These are phyloP conservation scores for Urocolius indicus DNA, from an alignment of 2,113 vertebrate genomes.

Conservation along the genomic window DNA sequence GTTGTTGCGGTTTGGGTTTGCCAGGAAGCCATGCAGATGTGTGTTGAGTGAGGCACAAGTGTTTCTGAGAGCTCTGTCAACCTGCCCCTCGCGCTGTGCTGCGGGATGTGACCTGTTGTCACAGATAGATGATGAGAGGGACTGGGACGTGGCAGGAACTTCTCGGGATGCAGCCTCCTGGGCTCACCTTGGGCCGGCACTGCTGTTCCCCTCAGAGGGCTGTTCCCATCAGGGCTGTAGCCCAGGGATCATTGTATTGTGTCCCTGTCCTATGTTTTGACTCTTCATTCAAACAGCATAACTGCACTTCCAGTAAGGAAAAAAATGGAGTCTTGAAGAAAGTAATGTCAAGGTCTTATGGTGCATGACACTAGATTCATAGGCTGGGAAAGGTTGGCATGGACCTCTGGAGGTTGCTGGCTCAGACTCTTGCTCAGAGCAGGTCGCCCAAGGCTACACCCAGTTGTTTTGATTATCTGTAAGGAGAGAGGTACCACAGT, in stretches of 20 bases:
- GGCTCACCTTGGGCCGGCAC: background rate
- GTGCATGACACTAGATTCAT: background rate
- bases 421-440: background rate
- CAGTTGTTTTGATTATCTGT: background rate
- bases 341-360: background rate
- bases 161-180: background rate
- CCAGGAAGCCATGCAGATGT: fast-evolving
- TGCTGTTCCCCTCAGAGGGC: background rate
- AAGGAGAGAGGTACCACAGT: background rate
- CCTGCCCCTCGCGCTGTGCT: background rate
- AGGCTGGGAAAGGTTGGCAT: background rate
- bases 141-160: background rate
- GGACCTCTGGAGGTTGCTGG: background rate
- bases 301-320: background rate
- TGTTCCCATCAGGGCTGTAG: background rate
- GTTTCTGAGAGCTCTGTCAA: background rate
- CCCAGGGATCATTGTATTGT: fast-evolving
- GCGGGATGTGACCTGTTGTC: background rate
- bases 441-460: background rate
- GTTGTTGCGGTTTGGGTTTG: background rate
- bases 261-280: background rate
- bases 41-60: background rate
- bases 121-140: background rate
- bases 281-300: background rate
- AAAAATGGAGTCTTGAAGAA: background rate